phyloP scores from a whole-genome alignment of 1,140 invertebrate species.

The Elymnias hypermnestra region DNA sequence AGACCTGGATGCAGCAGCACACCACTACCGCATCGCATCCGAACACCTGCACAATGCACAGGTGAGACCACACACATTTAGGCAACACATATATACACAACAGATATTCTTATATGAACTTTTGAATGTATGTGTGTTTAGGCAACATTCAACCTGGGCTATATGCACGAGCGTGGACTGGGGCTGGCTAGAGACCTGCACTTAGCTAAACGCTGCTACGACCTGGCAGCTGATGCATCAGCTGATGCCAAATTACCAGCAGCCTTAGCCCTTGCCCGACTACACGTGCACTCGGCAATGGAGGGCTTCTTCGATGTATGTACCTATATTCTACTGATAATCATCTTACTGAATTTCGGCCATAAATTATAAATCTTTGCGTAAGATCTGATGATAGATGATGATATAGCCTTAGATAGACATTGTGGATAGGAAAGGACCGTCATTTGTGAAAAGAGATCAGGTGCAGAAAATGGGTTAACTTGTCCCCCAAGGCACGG shows the following conservation, averaged over 20 bases:
- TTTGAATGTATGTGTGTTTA: background rate
- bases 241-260: slow-evolving; percentile 96
- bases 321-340: background rate
- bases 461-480: too few relatives aligned
- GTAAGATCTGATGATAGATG: too few relatives aligned
- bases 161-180: slow-evolving; percentile 99
- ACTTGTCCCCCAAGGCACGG: too few relatives aligned
- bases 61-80: too few relatives aligned
- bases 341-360: too few relatives aligned
- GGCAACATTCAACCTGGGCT: slow-evolving; percentile 99
- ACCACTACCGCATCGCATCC: slow-evolving; percentile 89
- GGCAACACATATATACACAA: too few relatives aligned
- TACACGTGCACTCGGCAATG: slow-evolving; percentile 87
- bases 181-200: slow-evolving; percentile 90
- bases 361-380: too few relatives aligned
- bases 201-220: slow-evolving; percentile 94
- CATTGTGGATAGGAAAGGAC: too few relatives aligned
- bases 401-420: too few relatives aligned
- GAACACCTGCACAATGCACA: slow-evolving; percentile 98
- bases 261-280: slow-evolving; percentile 92
- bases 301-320: slow-evolving; percentile 84
- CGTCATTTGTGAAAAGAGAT: too few relatives aligned
- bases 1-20: slow-evolving; percentile 95
- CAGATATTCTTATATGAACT: too few relatives aligned
- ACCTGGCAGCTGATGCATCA: slow-evolving; percentile 96